Base-by-base conservation (phyloP, 2,888 invertebrate species). In the Lycia hirtaria region DNA sequence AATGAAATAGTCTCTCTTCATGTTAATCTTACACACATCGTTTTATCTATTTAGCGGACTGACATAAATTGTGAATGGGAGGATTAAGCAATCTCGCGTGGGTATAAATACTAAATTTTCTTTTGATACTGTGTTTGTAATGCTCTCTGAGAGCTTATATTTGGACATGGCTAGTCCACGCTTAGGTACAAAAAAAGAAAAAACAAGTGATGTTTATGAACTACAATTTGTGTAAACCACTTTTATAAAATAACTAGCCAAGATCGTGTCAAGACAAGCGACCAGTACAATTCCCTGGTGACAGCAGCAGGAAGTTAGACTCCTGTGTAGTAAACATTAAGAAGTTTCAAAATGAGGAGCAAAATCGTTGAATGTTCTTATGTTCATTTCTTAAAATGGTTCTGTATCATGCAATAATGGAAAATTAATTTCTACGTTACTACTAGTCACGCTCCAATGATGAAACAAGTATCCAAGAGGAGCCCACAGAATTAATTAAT, bases 1-100 rank as follows among this genome's bases (percentile, higher is more conserved):
- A 78, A 78, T 83, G 83, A 83, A 85, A 84, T 84, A 81, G 81
- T 79, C 78, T 79, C 76, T 80, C 80, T 69, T 73, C 78, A 76
- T 77, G 75, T 77, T 76, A 76, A 80, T 78, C 75, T 72, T 62
- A 69, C 70, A 71, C 77, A 78, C 80, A 78, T 81, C 74, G 75
- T 76, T 75, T 75, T 77, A 81, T 78, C 75, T 68, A 78, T 73
- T 74, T 72, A 73, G 74, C 73, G 72, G 72, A 69, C 71, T 72
- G 65, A 69, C 72, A 74, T 72, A 69, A 72, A 73, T 76, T 76
- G 67, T 68, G 64, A 60, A 66, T 73, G 67, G 71, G 72, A 65
- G 65, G 68, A 65, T 69, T 51, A 56, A 14, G 59, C 20, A 58
- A 60, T 32, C 15, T 55, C 41, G 58, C 56, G 54, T 56, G 52